phyloP scores from a whole-genome alignment of 2,888 invertebrate genomes.

The Tinea pellionella region DNA sequence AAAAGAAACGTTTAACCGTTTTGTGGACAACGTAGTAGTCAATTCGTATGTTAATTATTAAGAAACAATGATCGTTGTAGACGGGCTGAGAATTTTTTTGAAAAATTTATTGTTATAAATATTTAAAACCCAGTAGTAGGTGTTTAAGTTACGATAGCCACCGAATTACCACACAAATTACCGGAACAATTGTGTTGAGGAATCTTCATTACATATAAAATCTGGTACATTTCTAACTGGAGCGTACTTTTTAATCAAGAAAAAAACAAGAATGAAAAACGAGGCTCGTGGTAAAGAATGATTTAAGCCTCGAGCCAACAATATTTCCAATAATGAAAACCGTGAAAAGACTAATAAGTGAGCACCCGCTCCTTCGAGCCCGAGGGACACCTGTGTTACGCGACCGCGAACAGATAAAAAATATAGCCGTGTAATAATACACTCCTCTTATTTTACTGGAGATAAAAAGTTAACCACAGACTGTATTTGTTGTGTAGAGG shows the following conservation, averaged over 20 bases:
- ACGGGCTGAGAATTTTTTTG: constrained; percentile 17
- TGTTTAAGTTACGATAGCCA: neutral
- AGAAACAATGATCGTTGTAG: constrained; percentile 17
- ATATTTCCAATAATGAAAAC: constrained; percentile 12
- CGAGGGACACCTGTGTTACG: constrained; percentile 52
- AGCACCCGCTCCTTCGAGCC: constrained; percentile 6
- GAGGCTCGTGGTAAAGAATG: neutral
- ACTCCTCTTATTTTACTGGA: constrained; percentile 26
- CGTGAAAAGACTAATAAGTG: constrained; percentile 4
- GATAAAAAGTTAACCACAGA: constrained; percentile 3
- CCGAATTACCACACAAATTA: neutral
- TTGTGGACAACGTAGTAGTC: constrained; percentile 14
- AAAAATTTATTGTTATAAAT: constrained; percentile 2
- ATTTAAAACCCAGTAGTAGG: neutral
- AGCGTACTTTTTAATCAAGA: constrained; percentile 16
- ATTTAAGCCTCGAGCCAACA: neutral
- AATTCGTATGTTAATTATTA: constrained; percentile 20
- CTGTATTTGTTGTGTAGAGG: constrained; percentile 6
- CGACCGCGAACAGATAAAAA: constrained; percentile 38
- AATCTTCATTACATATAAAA: neutral
- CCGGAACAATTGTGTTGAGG: neutral
- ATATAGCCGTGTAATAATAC: constrained; percentile 18
- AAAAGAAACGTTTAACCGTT: constrained; percentile 11
- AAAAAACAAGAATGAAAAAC: constrained; percentile 18
- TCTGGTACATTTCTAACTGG: constrained; percentile 3